Evolutionary conservation across 2,797 vertebrate species (phyloP).

Genomic region (Urosaurus nigricauda): DNA sequence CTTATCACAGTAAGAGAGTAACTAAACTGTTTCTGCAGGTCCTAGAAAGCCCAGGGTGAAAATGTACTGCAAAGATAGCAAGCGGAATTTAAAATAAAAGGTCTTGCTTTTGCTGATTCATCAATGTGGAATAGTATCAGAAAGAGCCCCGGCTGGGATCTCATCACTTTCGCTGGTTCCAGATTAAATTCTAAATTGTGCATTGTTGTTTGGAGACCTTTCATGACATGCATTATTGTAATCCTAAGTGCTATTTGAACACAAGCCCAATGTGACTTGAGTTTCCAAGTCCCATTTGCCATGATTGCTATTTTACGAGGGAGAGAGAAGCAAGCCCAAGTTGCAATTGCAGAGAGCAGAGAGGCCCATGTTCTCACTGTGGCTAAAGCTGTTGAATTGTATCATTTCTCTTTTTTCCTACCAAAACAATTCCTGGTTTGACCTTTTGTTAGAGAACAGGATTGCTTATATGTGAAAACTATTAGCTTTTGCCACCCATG

Average conservation of each 20-base stretch:
- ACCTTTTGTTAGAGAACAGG: constrained; percentile 20
- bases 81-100: constrained; percentile 16
- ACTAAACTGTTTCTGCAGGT: constrained; percentile 8
- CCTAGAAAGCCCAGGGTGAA: rapidly evolving
- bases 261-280: constrained; percentile 83
- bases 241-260: constrained; percentile 85
- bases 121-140: constrained; percentile 49
- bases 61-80: constrained; percentile 45
- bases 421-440: constrained; percentile 25
- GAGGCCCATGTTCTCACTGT: constrained; percentile 56
- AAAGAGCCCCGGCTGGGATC: constrained; percentile 83
- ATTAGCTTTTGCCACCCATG: neutral
- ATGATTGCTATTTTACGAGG: constrained; percentile 79
- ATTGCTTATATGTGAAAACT: neutral
- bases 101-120: constrained; percentile 32
- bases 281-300: constrained; percentile 85
- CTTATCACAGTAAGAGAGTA: constrained; percentile 45
- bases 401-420: constrained; percentile 16
- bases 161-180: constrained; percentile 78
- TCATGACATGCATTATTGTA: constrained; percentile 81
- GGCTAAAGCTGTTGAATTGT: constrained; percentile 34
- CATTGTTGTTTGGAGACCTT: constrained; percentile 83
- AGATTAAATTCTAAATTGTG: constrained; percentile 85
- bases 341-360: constrained; percentile 72
- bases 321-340: constrained; percentile 76